A percentile compares a stretch with the other conserved stretches of the same genome.
Conservation (phyloP, 1,140 invertebrate species). For the Tetraneura akinire region DNA sequence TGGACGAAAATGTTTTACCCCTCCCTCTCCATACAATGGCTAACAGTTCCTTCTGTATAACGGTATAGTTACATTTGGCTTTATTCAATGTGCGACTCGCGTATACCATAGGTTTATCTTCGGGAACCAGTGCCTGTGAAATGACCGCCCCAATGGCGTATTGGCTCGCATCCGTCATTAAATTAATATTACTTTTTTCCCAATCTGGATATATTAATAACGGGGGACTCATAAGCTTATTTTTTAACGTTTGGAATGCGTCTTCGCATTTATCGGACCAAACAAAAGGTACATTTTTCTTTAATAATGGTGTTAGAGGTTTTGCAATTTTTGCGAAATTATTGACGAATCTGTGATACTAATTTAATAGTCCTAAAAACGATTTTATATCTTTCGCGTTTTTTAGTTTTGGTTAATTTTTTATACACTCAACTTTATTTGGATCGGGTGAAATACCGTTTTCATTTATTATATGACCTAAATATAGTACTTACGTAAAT, state of each 20-base stretch:
- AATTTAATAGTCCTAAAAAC: conserved; percentile 58
- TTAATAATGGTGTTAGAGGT: conserved; percentile 56
- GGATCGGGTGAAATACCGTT: background rate
- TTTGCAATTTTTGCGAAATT: conserved; percentile 55
- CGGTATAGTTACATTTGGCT: no score
- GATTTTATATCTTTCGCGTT: no score
- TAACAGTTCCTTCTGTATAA: no score
- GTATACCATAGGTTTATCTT: conserved; percentile 54
- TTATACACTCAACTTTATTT: conserved; percentile 55
- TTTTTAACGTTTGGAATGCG: no score
- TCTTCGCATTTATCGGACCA: no score
- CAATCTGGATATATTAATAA: conserved; percentile 58
- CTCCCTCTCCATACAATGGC: no score
- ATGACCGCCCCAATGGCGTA: conserved; percentile 26
- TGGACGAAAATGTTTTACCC: conserved; percentile 59
- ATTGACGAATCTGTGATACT: conserved; percentile 58
- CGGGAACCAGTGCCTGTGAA: conserved; percentile 24
- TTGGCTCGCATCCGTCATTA: conserved; percentile 54
- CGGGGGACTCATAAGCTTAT: conserved; percentile 47
- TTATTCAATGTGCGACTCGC: no score
- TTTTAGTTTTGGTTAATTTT: conserved; percentile 59
- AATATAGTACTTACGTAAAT: conserved; percentile 6
- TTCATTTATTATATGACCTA: conserved; percentile 36
- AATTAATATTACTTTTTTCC: conserved; percentile 56
- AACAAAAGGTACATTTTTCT: no score